Evolutionary conservation across 2,888 invertebrate genomes (phyloP).

Genomic region (Nomada goodeniana): DNA sequence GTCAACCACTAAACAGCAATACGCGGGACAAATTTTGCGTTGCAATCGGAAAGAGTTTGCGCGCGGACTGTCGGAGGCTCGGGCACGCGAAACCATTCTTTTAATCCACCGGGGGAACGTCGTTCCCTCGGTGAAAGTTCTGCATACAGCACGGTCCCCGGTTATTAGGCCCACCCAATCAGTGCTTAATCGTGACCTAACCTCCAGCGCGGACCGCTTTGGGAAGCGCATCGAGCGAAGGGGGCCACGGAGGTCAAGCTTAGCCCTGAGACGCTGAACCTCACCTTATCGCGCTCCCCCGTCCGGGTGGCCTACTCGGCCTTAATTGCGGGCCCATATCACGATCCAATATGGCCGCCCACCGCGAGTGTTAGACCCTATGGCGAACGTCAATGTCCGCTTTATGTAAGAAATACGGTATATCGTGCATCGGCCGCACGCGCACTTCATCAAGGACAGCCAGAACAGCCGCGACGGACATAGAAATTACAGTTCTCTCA

Average conservation of each 20-base stretch:
- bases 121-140: slow-evolving; percentile 70
- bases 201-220: slow-evolving; percentile 73
- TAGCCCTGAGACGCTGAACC: slow-evolving; percentile 79
- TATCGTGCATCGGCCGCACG: slow-evolving; percentile 58
- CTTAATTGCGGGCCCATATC: slow-evolving; percentile 84
- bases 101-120: slow-evolving; percentile 57
- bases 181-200: slow-evolving; percentile 81
- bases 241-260: slow-evolving; percentile 79
- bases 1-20: background rate
- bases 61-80: slow-evolving; percentile 18
- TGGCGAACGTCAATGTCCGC: slow-evolving; percentile 72
- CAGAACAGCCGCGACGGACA: slow-evolving; percentile 23
- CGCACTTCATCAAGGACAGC: slow-evolving; percentile 62
- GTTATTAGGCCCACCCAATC: slow-evolving; percentile 82
- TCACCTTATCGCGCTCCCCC: slow-evolving; percentile 82
- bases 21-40: background rate
- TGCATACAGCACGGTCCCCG: slow-evolving; percentile 73
- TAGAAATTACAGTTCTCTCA: slow-evolving; percentile 41
- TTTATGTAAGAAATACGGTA: slow-evolving; percentile 74
- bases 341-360: slow-evolving; percentile 84
- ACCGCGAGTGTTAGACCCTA: slow-evolving; percentile 78
- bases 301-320: slow-evolving; percentile 84
- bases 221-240: slow-evolving; percentile 71
- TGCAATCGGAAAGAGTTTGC: background rate
- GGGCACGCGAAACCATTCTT: slow-evolving; percentile 59